Conservation (phyloP, 2,888 invertebrate genomes). For the Drosophila rubida region DNA sequence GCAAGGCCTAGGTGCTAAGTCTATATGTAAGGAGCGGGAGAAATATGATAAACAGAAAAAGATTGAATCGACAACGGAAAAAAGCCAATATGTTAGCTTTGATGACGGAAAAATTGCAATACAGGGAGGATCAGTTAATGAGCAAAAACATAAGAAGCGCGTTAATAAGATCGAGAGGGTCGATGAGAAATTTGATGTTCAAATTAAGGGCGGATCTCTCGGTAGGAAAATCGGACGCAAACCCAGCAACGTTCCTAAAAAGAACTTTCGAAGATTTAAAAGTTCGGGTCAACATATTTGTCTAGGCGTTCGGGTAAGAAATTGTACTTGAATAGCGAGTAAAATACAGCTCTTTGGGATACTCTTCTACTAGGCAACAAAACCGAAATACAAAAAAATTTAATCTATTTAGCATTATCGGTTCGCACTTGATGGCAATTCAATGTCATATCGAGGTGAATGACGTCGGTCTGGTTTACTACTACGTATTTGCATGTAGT, state of each 20-base stretch:
- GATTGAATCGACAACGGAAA: background rate
- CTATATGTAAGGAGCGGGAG: background rate
- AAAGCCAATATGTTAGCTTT: background rate
- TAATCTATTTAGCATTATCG: constrained; percentile 15
- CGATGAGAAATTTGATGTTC: background rate
- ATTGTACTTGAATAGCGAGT: background rate
- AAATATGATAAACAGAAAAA: background rate
- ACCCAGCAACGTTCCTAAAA: background rate
- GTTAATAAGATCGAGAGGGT: background rate
- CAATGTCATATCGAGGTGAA: constrained; percentile 68
- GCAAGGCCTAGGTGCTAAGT: constrained; percentile 13
- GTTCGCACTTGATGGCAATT: constrained; percentile 4
- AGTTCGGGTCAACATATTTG: constrained; percentile 4
- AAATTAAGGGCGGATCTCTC: constrained; percentile 44
- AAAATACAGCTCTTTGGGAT: background rate
- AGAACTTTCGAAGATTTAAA: background rate
- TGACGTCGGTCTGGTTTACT: constrained; percentile 20
- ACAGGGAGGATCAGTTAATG: constrained; percentile 3
- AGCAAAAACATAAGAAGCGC: background rate
- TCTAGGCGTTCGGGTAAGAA: constrained; percentile 33
- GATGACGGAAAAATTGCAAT: constrained; percentile 9
- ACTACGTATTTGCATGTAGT: constrained; percentile 6
- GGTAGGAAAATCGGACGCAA: background rate
- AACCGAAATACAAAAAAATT: background rate
- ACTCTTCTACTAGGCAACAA: background rate